Base-by-base conservation (phyloP, 2,113 vertebrate genomes). In the Oncorhynchus kisutch region DNA sequence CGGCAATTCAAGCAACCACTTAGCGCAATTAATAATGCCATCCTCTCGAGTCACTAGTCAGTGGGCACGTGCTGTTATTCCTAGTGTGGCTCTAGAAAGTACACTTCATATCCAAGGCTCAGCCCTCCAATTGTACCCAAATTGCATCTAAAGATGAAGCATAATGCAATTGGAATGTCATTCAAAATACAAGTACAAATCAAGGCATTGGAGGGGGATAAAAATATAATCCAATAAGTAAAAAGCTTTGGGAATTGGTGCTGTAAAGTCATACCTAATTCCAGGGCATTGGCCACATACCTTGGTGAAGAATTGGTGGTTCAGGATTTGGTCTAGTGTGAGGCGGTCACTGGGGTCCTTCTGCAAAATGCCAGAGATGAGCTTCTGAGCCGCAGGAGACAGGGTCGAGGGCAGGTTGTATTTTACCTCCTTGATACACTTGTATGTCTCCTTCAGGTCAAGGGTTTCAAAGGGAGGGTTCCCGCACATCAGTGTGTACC, bases 401-500 rank as follows among this genome's bases (percentile, higher is more conserved):
- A 99, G 95, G 49, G 94, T 94, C 22, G 91, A 88, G 0, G 98
- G 98, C 74, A 99, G 87, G 0, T 91, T 95, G 86, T 97, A 99
- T 12, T 93, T 93, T 73, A 97, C 97, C 79, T 98, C 96, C 88
- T 98, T 99, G 85, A 99, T 99, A 81, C 97, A 99, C 80, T 95
- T 96, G 87, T 99, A 99, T 0, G 98, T 99, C 90, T 99, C 97
- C 85, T 99, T 98, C 83, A 99, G 93, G 92, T 99, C 97, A 0
- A 95, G 95, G 0, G 97, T 99, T 93, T 99, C 97, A 27, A 99
- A 99, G 0, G 98, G 98, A 78, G 98, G 98, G 69, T 83, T 98
- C 62, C 98, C 98, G 78, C 96, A 98, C 18, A 99, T 92, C 79
- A 99, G 89, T 0, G 98, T 99, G 90, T 99, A 99, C 96, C 98